Evolutionary conservation across 2,888 invertebrate species (phyloP).

Genomic region (Erebia epiphron): DNA sequence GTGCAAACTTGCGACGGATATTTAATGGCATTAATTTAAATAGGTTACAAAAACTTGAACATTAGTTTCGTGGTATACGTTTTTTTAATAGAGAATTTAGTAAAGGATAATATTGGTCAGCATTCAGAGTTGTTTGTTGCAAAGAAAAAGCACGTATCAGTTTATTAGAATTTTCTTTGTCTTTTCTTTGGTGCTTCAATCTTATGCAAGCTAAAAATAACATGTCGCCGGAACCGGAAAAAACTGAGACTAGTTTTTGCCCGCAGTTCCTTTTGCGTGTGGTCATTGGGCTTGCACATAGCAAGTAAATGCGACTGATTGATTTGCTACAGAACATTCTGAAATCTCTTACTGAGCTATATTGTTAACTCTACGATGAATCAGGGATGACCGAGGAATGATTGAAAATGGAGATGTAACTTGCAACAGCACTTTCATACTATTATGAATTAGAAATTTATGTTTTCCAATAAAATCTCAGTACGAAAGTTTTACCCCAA

Average conservation of each 20-base stretch:
- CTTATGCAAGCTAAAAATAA: conserved; percentile 34
- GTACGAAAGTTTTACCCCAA: background rate
- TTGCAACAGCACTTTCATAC: background rate
- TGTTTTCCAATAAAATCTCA: background rate
- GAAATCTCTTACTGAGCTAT: background rate
- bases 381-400: background rate
- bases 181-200: background rate
- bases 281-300: background rate
- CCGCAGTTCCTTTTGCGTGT: conserved; percentile 10
- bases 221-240: background rate
- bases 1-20: background rate
- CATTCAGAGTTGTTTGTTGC: no score
- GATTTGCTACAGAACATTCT: conserved; percentile 1
- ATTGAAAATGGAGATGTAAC: background rate
- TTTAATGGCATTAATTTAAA: background rate
- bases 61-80: background rate
- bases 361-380: background rate
- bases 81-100: background rate
- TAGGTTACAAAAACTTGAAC: background rate
- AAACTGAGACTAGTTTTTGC: conserved; percentile 14
- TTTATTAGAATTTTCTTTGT: conserved; percentile 1
- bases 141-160: background rate
- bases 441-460: background rate
- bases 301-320: background rate
- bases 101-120: background rate